Evolutionary conservation across 2,888 invertebrate species (phyloP), one percentile per base, ranked within the genome.

Genomic region (Coenonympha arcania): DNA sequence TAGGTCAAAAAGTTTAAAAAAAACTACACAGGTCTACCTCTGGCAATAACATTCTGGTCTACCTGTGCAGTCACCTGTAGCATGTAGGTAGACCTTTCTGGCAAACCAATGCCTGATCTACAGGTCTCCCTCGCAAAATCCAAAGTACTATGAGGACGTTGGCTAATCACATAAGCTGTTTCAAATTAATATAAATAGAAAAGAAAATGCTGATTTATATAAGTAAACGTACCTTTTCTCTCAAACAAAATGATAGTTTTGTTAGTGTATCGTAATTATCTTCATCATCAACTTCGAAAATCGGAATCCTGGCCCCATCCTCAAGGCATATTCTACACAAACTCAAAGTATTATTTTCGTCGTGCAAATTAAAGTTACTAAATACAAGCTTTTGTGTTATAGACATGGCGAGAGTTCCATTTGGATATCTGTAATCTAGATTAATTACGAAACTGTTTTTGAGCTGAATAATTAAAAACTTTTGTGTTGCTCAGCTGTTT

Each of bases 291-390:
- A 60, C 58, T 42, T 73, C 74, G 69, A 84, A 85, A 60, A 85
- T 71, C 45, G 77, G 72, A 53, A 68, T 55, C 28, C 52, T 61
- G 4, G 83, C 85, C 33, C 73, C 76, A 49, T 73, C 66, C 52
- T 65, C 61, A 18, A 86, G 66, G 61, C 85, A 85, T 56, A 85
- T 73, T 65, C 85, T 69, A 63, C 85, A 86, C 48, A 75, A 64
- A 58, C 42, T 50, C 41, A 52, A 13, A 19, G 40, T 16, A 45
- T 39, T 30, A 11, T 44, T 54, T 30, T 36, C 44, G 41, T 46
- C 30, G 22, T 44, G 42, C 37, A 30, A n/a, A 42, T 41, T 43
- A 4, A 44, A 37, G 18, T 41, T 40, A 15, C 11, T 44, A 8
- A 44, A 13, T 16, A 22, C 16, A 6, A 19, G 8, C 4, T 19